phyloP scores from a whole-genome alignment of 2,888 invertebrate species.

The Chymomyza caudatula region DNA sequence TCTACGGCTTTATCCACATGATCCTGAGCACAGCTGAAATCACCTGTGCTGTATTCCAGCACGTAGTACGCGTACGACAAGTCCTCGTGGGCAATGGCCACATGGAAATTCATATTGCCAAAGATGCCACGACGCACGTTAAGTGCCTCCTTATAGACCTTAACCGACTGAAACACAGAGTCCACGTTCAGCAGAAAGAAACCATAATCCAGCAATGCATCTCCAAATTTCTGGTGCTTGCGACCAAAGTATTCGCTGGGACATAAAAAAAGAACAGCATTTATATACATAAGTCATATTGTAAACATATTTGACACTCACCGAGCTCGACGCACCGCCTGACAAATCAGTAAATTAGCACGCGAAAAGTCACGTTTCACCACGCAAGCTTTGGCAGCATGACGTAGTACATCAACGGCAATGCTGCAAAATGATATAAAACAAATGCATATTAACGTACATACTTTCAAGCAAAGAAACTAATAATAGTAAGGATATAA shows the following conservation, averaged over 20 bases:
- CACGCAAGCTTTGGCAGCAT: slow-evolving; percentile 93
- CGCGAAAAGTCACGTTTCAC: slow-evolving; percentile 90
- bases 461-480: too few species aligned
- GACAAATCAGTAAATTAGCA: slow-evolving; percentile 89
- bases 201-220: slow-evolving; percentile 91
- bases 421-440: slow-evolving; percentile 80
- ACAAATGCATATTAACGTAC: too few species aligned
- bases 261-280: slow-evolving; percentile 4
- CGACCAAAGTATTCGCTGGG: slow-evolving; percentile 79
- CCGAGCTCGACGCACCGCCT: slow-evolving; percentile 83
- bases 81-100: slow-evolving; percentile 94
- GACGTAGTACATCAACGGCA: slow-evolving; percentile 89
- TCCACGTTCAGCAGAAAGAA: slow-evolving; percentile 94
- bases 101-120: slow-evolving; percentile 90
- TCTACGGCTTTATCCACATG: slow-evolving; percentile 90
- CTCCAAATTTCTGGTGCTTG: slow-evolving; percentile 89
- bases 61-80: slow-evolving; percentile 95
- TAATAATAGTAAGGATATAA: too few species aligned
- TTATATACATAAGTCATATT: neutral
- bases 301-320: slow-evolving; percentile 41
- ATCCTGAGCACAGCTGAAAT: slow-evolving; percentile 88
- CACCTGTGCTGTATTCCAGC: slow-evolving; percentile 92
- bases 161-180: slow-evolving; percentile 89
- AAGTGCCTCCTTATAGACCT: slow-evolving; percentile 89
- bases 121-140: slow-evolving; percentile 87